These are phyloP conservation scores for Meteorus colon DNA, from an alignment of 2,888 invertebrate species.

Conservation along the genomic window DNA sequence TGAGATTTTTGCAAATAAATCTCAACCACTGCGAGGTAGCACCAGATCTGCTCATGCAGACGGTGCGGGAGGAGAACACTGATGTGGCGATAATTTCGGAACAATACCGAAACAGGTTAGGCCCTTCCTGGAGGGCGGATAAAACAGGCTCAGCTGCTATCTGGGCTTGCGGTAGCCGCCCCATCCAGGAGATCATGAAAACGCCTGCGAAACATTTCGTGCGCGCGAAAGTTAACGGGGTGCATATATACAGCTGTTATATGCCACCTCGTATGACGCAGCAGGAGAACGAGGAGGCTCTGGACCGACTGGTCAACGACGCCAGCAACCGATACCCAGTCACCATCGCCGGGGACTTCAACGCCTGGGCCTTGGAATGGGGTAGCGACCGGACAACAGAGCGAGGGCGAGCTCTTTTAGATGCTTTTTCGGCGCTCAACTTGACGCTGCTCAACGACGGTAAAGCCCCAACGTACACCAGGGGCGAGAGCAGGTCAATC, in stretches of 20 bases:
- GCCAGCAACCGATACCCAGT: conserved; percentile 42
- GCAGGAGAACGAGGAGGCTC: conserved; percentile 42
- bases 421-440: conserved; percentile 45
- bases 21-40: conserved; percentile 52
- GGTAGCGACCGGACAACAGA: conserved; percentile 49
- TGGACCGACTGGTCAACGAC: conserved; percentile 47
- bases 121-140: conserved; percentile 44
- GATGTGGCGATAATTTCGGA: conserved; percentile 50
- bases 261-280: conserved; percentile 42
- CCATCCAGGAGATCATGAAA: conserved; percentile 39
- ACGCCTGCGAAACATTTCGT: conserved; percentile 34
- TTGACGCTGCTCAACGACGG: conserved; percentile 48
- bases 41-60: conserved; percentile 49
- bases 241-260: conserved; percentile 49
- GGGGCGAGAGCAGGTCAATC: conserved; percentile 44
- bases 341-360: conserved; percentile 47
- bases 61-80: conserved; percentile 40
- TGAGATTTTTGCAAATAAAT: conserved; percentile 50
- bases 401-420: conserved; percentile 47
- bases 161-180: too few relatives aligned
- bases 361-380: conserved; percentile 53
- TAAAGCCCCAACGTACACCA: conserved; percentile 44
- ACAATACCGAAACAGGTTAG: conserved; percentile 45
- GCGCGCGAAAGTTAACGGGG: conserved; percentile 38
- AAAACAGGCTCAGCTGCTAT: conserved; percentile 38